Conservation (phyloP, 2,113 vertebrate species). For the Scomber japonicus region DNA sequence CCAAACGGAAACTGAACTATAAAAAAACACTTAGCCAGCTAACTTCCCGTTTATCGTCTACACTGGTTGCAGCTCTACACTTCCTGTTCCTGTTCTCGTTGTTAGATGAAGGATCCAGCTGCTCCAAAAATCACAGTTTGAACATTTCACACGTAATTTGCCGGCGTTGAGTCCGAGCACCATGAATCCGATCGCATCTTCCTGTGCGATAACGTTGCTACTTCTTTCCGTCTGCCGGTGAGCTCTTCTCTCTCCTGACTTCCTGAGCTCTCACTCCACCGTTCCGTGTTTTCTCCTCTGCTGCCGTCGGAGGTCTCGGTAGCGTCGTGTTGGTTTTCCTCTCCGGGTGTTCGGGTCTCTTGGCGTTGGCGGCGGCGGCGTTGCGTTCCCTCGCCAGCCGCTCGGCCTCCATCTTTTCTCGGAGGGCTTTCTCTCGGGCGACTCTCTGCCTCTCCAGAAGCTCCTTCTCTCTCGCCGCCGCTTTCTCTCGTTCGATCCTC, state of each 20-base stretch:
- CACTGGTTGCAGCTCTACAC: too few relatives aligned
- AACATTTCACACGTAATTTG: background rate
- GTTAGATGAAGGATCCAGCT: too few relatives aligned
- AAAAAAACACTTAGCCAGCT: too few relatives aligned
- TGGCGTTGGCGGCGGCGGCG: rapidly evolving
- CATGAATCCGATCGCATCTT: background rate
- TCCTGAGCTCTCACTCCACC: too few relatives aligned
- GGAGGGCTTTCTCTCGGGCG: background rate
- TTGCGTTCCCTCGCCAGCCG: background rate
- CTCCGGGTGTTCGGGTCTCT: background rate
- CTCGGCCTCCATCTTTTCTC: constrained; percentile 40
- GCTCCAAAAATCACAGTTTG: background rate
- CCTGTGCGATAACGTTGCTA: background rate
- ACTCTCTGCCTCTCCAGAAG: constrained; percentile 23
- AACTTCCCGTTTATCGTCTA: too few relatives aligned
- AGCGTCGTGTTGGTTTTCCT: constrained; percentile 12
- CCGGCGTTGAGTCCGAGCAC: constrained; percentile 5
- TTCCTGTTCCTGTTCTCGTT: too few relatives aligned
- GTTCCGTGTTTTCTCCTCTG: too few relatives aligned
- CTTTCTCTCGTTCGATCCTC: background rate
- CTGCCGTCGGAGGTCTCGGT: rapidly evolving
- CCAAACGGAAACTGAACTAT: too few relatives aligned
- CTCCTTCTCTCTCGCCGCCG: constrained; percentile 5
- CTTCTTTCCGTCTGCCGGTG: background rate
- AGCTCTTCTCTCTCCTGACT: constrained; percentile 20